Evolutionary conservation across 2,797 vertebrate species (phyloP), one percentile per base, ranked within the genome.

Genomic region (Lutjanus campechanus): DNA sequence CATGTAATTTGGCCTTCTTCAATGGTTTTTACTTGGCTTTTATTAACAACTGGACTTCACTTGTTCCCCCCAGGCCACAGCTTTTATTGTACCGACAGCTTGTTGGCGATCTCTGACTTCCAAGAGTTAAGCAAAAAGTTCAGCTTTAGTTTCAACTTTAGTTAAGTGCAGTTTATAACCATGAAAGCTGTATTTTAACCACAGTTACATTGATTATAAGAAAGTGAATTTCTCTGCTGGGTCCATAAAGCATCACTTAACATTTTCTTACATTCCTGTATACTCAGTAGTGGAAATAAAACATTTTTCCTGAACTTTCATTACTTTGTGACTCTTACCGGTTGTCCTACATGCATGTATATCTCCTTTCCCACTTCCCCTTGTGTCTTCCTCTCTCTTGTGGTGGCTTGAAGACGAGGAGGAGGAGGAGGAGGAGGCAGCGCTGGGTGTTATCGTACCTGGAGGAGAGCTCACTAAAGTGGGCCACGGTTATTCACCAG

Each of bases 401-500:
- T 72, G 79, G 75, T 40, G 74, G 50, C 25, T 29, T 43, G 72
- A 12, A 49, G 73, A 25, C 1, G 25, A 69, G 44, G 81, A 54
- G 78, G 75, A 25, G 25, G 25, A 69, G 44, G 81, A 54, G 78
- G 75, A 73, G 81, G 67, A 75, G 70, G 80, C 50, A 46, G 64
- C 67, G 67, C 69, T 82, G 87, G 78, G 84, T 85, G 81, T 83
- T 80, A 76, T 79, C 13, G 19, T 92, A 93, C 90, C 90, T 93
- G 91, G 86, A 90, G 90, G 89, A 91, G 87, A 81, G 85, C 85
- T 81, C 87, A 83, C 88, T 93, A 91, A 95, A 95, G 90, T 95
- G 95, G 95, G 94, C 88, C 94, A 96, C 76, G 84, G 89, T 95
- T 95, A 93, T 94, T 95, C 92, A 95, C 94, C 91, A 93, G 83